Evolutionary conservation across 2,797 vertebrate species (phyloP).

Genomic region (Micropoecilia bifurca): DNA sequence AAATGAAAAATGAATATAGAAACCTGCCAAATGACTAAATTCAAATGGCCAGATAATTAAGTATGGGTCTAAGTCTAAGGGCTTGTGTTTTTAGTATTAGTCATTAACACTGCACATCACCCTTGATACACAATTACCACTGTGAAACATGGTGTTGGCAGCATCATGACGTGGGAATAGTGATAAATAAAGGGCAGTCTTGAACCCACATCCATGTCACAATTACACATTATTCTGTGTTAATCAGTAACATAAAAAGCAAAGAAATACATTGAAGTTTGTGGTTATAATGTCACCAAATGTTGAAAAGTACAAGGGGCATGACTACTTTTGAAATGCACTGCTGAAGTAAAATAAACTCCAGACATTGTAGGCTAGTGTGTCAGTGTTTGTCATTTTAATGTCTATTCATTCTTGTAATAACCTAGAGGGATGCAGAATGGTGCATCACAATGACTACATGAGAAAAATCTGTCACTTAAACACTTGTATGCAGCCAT

Average conservation of each 20-base stretch:
- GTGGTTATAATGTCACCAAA: background rate
- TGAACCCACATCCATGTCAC: background rate
- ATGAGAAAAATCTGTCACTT: slow-evolving; percentile 12
- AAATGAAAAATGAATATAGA: background rate
- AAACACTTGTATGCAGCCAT: slow-evolving; percentile 29
- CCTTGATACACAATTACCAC: background rate
- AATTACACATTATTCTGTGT: background rate
- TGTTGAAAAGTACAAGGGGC: background rate
- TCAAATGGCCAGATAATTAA: background rate
- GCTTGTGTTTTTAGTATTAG: background rate
- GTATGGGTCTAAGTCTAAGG: background rate
- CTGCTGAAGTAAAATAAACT: background rate
- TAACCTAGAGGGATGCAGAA: slow-evolving; percentile 42
- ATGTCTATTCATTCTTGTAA: slow-evolving; percentile 22
- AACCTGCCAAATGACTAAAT: background rate
- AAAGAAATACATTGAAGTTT: background rate
- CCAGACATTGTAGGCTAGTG: background rate
- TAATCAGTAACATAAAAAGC: background rate
- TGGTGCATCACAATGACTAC: slow-evolving; percentile 22
- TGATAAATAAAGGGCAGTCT: background rate
- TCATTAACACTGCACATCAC: background rate
- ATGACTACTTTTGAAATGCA: slow-evolving; percentile 1
- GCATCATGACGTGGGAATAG: background rate
- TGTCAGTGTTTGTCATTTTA: slow-evolving; percentile 18
- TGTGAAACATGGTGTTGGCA: background rate